Percentiles rank a stretch among this genome's conserved stretches.
Evolutionary conservation across 1,140 invertebrate genomes (phyloP).

Genomic region (Ganaspis sp.): DNA sequence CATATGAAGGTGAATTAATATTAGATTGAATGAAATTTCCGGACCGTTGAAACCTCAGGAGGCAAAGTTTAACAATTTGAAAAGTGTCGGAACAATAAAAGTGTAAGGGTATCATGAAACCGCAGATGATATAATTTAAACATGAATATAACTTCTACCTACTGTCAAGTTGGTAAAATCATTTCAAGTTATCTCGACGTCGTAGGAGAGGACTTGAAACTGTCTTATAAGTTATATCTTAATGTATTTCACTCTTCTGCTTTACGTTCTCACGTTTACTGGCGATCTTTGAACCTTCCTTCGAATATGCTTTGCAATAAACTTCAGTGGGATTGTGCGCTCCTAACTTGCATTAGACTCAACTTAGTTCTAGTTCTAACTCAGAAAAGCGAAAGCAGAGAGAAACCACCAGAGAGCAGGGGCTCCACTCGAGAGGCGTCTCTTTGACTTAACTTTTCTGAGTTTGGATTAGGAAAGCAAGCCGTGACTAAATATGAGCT

Average conservation of each 20-base stretch:
- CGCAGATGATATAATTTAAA: slow-evolving; percentile 25
- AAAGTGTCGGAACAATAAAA: not conserved
- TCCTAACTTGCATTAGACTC: slow-evolving; percentile 15
- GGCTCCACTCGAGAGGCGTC: slow-evolving; percentile 24
- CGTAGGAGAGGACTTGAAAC: slow-evolving; percentile 15
- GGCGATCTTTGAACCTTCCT: slow-evolving; percentile 29
- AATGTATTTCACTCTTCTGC: slow-evolving; percentile 28
- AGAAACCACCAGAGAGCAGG: slow-evolving; percentile 19
- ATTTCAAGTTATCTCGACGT: slow-evolving; percentile 6
- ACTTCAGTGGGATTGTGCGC: slow-evolving; percentile 22
- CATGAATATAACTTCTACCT: slow-evolving; percentile 2
- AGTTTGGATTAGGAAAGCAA: slow-evolving; percentile 31
- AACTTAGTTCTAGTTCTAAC: slow-evolving; percentile 29
- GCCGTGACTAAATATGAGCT: slow-evolving; percentile 18
- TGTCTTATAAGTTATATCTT: slow-evolving; percentile 28
- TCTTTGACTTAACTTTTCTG: slow-evolving; percentile 31
- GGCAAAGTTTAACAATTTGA: not conserved
- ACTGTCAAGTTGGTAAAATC: slow-evolving; percentile 20
- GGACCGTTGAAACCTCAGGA: not conserved
- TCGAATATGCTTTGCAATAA: slow-evolving; percentile 28
- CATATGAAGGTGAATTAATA: not conserved
- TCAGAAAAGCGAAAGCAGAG: slow-evolving; percentile 30
- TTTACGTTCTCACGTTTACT: slow-evolving; percentile 16
- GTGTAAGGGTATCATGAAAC: slow-evolving; percentile 10
- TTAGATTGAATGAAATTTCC: too few relatives aligned